A percentile compares a stretch with the other conserved stretches of the same genome.
Evolutionary conservation across 2,888 invertebrate species (phyloP).

Genomic region (Ariolimax columbianus): DNA sequence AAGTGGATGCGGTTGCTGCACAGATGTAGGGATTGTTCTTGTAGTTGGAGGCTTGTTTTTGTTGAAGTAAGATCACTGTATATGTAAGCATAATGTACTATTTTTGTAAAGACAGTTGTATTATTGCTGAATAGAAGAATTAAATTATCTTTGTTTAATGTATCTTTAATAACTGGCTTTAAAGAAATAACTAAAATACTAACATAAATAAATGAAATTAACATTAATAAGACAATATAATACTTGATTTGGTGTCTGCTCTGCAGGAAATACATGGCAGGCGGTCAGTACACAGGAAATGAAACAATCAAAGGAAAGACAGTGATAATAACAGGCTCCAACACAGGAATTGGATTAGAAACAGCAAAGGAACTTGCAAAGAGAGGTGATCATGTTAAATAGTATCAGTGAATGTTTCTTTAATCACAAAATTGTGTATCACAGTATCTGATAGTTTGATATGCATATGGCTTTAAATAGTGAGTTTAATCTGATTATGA

Average conservation of each 20-base stretch:
- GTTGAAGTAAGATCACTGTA: background rate
- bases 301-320: conserved; percentile 71
- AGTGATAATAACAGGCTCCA: conserved; percentile 75
- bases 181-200: no score
- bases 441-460: no score
- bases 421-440: background rate
- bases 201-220: no score
- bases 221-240: background rate
- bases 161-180: no score
- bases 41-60: conserved; percentile 16
- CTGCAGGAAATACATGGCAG: conserved; percentile 67
- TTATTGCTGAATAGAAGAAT: background rate
- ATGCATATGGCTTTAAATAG: no score
- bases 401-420: background rate
- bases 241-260: background rate
- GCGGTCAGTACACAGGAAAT: conserved; percentile 65
- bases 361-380: conserved; percentile 71
- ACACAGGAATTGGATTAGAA: conserved; percentile 74
- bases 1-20: background rate
- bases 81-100: no score
- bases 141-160: no score
- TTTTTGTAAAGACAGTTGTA: background rate
- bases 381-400: conserved; percentile 65
- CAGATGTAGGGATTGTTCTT: conserved; percentile 19
- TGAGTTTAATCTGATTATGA: no score